Base-by-base conservation (phyloP, 53 echinoderm and acorn worm species). In the Holothuria scabra region DNA sequence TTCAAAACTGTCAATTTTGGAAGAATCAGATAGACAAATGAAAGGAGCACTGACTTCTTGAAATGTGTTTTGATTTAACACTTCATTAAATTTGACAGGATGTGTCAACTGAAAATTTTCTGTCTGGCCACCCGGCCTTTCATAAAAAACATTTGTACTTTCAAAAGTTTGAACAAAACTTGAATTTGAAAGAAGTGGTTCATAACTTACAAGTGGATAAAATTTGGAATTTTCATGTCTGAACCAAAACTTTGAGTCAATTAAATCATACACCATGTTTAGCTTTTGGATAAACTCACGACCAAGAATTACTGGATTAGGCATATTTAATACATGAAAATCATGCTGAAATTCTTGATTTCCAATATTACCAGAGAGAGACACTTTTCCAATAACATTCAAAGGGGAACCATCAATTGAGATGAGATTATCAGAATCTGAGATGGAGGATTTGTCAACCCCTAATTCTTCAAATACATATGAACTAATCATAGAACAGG, bases 181-280 rank as follows among this genome's bases (percentile, higher is more conserved):
- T n/a, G n/a, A n/a, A n/a, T n/a, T n/a, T n/a, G n/a, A n/a, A n/a
- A n/a, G n/a, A n/a, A n/a, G n/a, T n/a, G n/a, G n/a, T n/a, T n/a
- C 35, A 35, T 35, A 35, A 6, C 35, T 35, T 35, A 35, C 35
- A 35, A 35, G 35, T 35, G 3, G 35, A 76, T 76, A 56, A 57
- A 28, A 26, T 76, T 76, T 56, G 10, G 76, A 76, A 28, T 6
- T 76, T 35, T 35, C 35, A 35, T 76, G 56, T 76, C 30, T 76
- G n/a, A 76, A 76, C 56, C 76, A 76, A 28, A 56, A 76, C 28
- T 76, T 76, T 23, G 76, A 56, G 56, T 76, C 76, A 8, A 56
- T 76, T 30, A 76, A 14, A 25, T 76, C 76, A 76, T 76, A 57
- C 13, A 76, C 76, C 14, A 76, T 8, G 18, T 76, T 56, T 24